Base-by-base conservation (phyloP, 2,113 vertebrate genomes). In the Cebidichthys violaceus region DNA sequence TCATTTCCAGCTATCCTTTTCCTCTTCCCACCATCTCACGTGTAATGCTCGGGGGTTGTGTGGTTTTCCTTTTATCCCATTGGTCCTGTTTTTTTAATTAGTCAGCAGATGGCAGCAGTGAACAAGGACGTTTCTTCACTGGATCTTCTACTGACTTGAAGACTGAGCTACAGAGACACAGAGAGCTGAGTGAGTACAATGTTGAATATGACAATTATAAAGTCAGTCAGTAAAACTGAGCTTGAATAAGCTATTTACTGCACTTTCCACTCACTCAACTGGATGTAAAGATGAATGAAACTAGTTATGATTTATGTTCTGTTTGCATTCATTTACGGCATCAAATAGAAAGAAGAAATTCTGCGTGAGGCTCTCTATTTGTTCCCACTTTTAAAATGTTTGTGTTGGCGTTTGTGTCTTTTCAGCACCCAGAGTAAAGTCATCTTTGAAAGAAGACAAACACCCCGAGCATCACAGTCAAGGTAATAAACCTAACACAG, bases 41-140 rank as follows among this genome's bases (percentile, higher is more conserved):
- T 45, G 15, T 17, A 1, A 27, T 77, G 9, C 52, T 31, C 0
- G 9, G 20, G 68, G 37, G 39, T 67, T 57, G 61, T 76, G 41
- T 60, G 27, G 47, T 75, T 78, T 61, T 24, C n/a, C 33, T 20
- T 50, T 75, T 9, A 66, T 50, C 4, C 60, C 11, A 20, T 6
- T 62, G 2, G 61, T 33, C 39, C 52, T 87, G 33, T 86, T 66
- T 90, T 83, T 71, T 70, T 77, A 59, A 87, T 75, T 77, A 97
- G 96, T 94, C 97, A 95, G 93, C 96, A 95, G 95, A 96, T 95
- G 95, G 95, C 97, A 97, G 93, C 85, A 96, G 92, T 94, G 95
- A 98, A 96, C 96, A 97, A 92, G 95, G 90, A 86, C 93, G 85
- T 47, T 79, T 96, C 67, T 62, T 81, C 75, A 82, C 84, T 0